These are phyloP conservation scores for Phania funesta DNA, from an alignment of 2,888 invertebrate genomes.

Conservation along the genomic window DNA sequence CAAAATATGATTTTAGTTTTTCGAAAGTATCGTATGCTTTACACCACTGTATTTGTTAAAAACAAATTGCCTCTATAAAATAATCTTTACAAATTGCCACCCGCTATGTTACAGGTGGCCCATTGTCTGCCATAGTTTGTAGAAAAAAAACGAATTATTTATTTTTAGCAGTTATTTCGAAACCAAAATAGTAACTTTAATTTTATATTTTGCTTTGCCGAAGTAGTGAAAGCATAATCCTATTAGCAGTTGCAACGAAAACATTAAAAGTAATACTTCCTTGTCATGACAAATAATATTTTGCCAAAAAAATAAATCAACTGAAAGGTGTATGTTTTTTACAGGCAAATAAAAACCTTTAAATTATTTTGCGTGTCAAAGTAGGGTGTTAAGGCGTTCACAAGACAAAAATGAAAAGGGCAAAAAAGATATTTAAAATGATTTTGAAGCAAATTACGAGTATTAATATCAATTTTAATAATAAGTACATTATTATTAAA, in stretches of 20 bases:
- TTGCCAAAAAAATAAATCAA: constrained; percentile 1
- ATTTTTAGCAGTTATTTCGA: neutral
- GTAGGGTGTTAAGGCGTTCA: constrained; percentile 50
- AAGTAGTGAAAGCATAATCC: constrained; percentile 60
- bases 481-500: neutral
- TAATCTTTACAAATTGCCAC: constrained; percentile 37
- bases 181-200: constrained; percentile 2
- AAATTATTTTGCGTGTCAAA: constrained; percentile 29
- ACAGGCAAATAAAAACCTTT: constrained; percentile 41
- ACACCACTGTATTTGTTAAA: neutral
- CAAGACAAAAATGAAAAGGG: constrained; percentile 15
- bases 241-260: constrained; percentile 43
- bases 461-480: neutral
- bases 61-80: neutral
- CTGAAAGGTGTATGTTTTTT: constrained; percentile 20
- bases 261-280: constrained; percentile 5
- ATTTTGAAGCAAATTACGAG: no score
- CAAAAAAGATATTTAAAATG: constrained; percentile 36
- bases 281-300: constrained; percentile 32
- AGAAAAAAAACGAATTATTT: constrained; percentile 47
- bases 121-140: constrained; percentile 13
- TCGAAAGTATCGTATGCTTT: no score
- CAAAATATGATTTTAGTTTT: no score
- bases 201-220: neutral
- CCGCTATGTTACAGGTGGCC: constrained; percentile 58